These are phyloP conservation scores for Meda fulgida DNA, from an alignment of 2,797 vertebrate species.

Conservation along the genomic window DNA sequence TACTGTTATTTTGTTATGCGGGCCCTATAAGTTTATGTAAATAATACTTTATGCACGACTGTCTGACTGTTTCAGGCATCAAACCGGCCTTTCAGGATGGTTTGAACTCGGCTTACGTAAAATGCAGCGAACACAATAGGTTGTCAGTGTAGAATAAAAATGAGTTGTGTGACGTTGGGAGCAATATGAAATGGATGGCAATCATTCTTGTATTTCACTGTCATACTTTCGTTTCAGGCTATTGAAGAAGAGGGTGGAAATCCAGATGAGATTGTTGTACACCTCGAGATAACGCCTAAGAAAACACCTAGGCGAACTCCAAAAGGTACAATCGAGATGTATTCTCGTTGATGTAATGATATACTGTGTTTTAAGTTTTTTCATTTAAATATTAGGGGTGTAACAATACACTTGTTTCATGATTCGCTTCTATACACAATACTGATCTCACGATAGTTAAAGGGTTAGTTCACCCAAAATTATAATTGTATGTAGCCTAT, in stretches of 20 bases:
- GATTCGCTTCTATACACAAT: neutral
- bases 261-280: conserved; percentile 85
- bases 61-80: neutral
- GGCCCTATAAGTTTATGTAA: neutral
- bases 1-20: neutral
- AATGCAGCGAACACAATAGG: neutral
- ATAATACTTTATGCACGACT: neutral
- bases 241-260: conserved; percentile 94
- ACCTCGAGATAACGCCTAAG: conserved; percentile 78
- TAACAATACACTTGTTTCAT: neutral
- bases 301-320: conserved; percentile 80
- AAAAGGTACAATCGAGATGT: conserved; percentile 81
- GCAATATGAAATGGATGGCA: neutral
- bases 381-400: neutral
- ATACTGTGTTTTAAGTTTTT: neutral
- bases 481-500: no score
- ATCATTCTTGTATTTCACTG: neutral
- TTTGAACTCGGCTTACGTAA: neutral
- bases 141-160: neutral
- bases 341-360: neutral
- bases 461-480: neutral
- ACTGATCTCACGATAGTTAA: neutral
- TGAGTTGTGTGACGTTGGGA: neutral
- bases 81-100: neutral
- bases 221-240: conserved; percentile 74